Conservation (phyloP, 2,888 invertebrate species). For the Calameuta idolon region DNA sequence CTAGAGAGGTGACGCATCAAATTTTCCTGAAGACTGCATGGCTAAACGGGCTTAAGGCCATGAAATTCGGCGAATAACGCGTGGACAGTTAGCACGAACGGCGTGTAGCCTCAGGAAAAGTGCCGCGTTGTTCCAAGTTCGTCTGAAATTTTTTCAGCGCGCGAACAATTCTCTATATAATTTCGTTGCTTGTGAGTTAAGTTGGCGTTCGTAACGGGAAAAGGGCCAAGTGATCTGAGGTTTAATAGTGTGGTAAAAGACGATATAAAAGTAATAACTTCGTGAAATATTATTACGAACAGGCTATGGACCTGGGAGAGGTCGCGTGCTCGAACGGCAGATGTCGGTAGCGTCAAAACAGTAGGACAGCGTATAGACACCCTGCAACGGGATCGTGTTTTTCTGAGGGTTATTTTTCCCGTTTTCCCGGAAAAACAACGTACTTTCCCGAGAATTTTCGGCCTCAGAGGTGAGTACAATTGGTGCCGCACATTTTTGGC, state of each 20-base stretch:
- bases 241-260: neutral
- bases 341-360: slow-evolving; percentile 58
- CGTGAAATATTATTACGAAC: slow-evolving; percentile 45
- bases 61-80: slow-evolving; percentile 37
- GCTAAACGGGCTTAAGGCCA: slow-evolving; percentile 23
- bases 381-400: slow-evolving; percentile 64
- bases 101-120: slow-evolving; percentile 46
- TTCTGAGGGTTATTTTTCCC: slow-evolving; percentile 56
- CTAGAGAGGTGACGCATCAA: slow-evolving; percentile 13
- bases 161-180: neutral
- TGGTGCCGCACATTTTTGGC: slow-evolving; percentile 20
- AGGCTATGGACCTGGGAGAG: slow-evolving; percentile 52
- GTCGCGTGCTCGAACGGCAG: slow-evolving; percentile 50
- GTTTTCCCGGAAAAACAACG: slow-evolving; percentile 53
- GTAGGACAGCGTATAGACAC: slow-evolving; percentile 63
- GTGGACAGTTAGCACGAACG: slow-evolving; percentile 47
- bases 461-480: slow-evolving; percentile 58
- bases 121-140: slow-evolving; percentile 50
- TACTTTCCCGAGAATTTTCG: slow-evolving; percentile 53
- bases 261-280: slow-evolving; percentile 13
- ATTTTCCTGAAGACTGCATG: slow-evolving; percentile 25
- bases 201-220: neutral
- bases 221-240: neutral
- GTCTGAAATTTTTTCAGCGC: neutral
- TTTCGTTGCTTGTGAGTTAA: neutral